phyloP scores from a whole-genome alignment of 2,797 vertebrate genomes.

The Sebastes alutus region DNA sequence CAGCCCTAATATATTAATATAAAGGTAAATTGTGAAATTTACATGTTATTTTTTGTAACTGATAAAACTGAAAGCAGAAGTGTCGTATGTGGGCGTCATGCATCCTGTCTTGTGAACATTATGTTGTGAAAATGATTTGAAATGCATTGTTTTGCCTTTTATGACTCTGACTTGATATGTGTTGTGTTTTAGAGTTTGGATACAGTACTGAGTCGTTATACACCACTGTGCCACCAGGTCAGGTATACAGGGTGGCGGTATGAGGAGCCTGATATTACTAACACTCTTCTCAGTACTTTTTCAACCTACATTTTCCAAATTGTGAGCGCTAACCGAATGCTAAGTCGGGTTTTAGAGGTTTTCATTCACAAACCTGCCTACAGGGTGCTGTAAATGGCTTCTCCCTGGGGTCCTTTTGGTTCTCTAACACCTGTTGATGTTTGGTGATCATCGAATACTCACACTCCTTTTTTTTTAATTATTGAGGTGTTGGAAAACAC shows the following conservation, averaged over 20 bases:
- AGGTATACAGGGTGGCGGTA: conserved; percentile 62
- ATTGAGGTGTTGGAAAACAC: neutral
- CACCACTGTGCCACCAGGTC: conserved; percentile 75
- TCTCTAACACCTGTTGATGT: conserved; percentile 46
- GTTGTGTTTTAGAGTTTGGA: conserved; percentile 77
- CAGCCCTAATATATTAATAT: no score
- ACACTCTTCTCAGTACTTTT: conserved; percentile 39
- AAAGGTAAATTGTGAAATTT: no score
- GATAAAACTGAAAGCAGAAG: neutral
- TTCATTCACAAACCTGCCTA: neutral
- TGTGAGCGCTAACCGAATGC: conserved; percentile 36
- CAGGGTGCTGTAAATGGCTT: conserved; percentile 7
- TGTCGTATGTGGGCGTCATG: neutral
- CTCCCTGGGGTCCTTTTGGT: conserved; percentile 13
- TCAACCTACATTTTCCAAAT: conserved; percentile 9
- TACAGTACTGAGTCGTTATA: conserved; percentile 74
- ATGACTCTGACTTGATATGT: conserved; percentile 39
- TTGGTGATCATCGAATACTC: conserved; percentile 16
- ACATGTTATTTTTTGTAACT: neutral
- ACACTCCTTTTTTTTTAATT: neutral
- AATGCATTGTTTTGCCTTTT: neutral
- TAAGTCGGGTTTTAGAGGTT: neutral
- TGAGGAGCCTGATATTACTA: conserved; percentile 54
- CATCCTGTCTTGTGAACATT: neutral
- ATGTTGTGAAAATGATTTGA: neutral